Evolutionary conservation across 2,888 invertebrate species (phyloP).

Genomic region (Galerucella nymphaeae): DNA sequence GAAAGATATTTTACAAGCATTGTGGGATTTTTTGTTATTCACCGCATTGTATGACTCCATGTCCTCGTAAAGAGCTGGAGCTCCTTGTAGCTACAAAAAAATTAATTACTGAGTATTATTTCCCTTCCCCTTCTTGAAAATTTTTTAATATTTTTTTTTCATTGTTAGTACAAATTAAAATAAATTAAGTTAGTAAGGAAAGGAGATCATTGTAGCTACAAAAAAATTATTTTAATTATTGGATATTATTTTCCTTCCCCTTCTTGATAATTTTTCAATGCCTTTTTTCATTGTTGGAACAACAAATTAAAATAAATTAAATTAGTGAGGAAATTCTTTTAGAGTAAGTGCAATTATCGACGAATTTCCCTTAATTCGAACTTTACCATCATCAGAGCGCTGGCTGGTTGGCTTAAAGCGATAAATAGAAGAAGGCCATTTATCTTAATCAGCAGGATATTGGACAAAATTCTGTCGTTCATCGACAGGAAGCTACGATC

Average conservation of each 20-base stretch:
- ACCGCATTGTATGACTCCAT: constrained; percentile 22
- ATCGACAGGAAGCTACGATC: constrained; percentile 29
- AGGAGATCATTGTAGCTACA: not conserved
- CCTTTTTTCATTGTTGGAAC: not conserved
- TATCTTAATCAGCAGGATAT: constrained; percentile 55
- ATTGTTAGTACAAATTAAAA: not conserved
- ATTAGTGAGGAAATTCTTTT: constrained; percentile 9
- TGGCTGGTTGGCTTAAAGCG: constrained; percentile 30
- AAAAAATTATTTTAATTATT: too few species aligned
- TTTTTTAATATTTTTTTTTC: too few species aligned
- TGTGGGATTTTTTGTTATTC: constrained; percentile 51
- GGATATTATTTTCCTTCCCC: too few species aligned
- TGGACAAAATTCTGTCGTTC: constrained; percentile 47
- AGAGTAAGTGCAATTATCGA: constrained; percentile 28
- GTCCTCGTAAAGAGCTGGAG: constrained; percentile 37
- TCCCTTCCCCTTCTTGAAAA: too few species aligned
- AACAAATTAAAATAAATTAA: not conserved
- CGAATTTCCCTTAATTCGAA: constrained; percentile 28
- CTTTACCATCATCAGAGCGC: constrained; percentile 28
- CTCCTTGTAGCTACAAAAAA: constrained; percentile 32
- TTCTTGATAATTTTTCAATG: too few species aligned
- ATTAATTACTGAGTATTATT: not conserved
- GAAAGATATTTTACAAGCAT: constrained; percentile 53
- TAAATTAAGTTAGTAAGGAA: not conserved
- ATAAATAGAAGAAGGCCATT: constrained; percentile 48